A percentile compares a stretch with the other conserved stretches of the same genome.
Conservation (phyloP, 2,113 vertebrate genomes). For the Brachypodius melanocephalos region DNA sequence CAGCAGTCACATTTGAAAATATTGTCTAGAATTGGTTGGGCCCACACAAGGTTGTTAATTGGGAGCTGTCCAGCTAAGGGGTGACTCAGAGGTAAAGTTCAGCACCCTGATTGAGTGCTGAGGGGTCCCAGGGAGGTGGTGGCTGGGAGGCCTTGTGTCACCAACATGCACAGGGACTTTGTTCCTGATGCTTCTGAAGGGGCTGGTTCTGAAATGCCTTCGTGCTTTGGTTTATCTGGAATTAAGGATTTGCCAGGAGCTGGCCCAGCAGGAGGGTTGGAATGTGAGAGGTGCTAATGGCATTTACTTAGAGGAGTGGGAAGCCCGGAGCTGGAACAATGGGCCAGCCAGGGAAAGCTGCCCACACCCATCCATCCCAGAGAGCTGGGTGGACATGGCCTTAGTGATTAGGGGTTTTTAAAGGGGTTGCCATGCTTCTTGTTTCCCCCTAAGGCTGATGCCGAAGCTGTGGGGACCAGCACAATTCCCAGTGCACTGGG, state of each 20-base stretch:
- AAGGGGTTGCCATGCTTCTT: background rate
- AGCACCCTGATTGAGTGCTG: background rate
- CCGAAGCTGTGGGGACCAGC: background rate
- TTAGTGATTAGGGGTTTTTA: background rate
- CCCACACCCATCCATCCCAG: background rate
- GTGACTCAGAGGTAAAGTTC: slow-evolving; percentile 4
- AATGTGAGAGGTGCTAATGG: background rate
- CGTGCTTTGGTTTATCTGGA: background rate
- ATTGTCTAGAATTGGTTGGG: background rate
- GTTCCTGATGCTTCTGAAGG: background rate
- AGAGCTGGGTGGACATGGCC: background rate
- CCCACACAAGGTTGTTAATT: slow-evolving; percentile 17
- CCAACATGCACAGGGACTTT: background rate
- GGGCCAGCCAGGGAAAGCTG: background rate
- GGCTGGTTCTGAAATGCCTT: background rate
- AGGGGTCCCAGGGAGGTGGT: background rate
- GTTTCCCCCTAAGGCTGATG: background rate
- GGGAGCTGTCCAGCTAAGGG: background rate
- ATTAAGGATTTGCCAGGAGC: background rate
- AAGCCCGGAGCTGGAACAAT: background rate
- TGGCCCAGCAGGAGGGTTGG: background rate
- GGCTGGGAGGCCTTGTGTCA: background rate
- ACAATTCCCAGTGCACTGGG: background rate
- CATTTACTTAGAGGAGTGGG: background rate
- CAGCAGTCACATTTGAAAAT: slow-evolving; percentile 33